A percentile compares a stretch with the other conserved stretches of the same genome.
Conservation (phyloP, 2,888 invertebrate species). For the Hesperia comma region DNA sequence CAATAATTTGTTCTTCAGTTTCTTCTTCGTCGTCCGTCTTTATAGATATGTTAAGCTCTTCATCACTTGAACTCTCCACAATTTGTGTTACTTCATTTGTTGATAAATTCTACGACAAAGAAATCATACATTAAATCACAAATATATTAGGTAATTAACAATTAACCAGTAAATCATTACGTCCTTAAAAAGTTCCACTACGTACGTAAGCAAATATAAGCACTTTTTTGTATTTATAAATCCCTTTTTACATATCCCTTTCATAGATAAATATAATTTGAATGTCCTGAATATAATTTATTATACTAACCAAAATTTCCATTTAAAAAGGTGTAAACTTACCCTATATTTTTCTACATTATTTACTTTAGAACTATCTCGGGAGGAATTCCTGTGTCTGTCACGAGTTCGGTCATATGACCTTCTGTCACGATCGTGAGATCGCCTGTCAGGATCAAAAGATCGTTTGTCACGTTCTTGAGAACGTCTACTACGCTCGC, state of each 20-base stretch:
- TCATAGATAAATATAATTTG: neutral
- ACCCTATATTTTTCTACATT: constrained; percentile 57
- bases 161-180: too few relatives aligned
- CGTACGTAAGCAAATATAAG: too few relatives aligned
- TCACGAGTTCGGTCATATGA: constrained; percentile 39
- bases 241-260: too few relatives aligned
- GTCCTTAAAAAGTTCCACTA: too few relatives aligned
- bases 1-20: constrained; percentile 96
- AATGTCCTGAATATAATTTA: neutral
- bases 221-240: too few relatives aligned
- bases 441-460: constrained; percentile 15
- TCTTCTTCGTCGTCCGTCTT: constrained; percentile 93
- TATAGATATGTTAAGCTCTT: constrained; percentile 89
- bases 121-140: neutral
- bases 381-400: constrained; percentile 58
- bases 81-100: constrained; percentile 90
- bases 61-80: constrained; percentile 88
- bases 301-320: constrained; percentile 17
- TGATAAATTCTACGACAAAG: constrained; percentile 80
- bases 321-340: constrained; percentile 37
- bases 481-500: constrained; percentile 14
- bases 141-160: too few relatives aligned
- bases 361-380: constrained; percentile 57
- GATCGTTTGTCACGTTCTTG: constrained; percentile 50
- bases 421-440: constrained; percentile 49